Percentiles rank a stretch among this genome's conserved stretches.
Conservation (phyloP, 2,113 vertebrate species). For the Diglossa brunneiventris region DNA sequence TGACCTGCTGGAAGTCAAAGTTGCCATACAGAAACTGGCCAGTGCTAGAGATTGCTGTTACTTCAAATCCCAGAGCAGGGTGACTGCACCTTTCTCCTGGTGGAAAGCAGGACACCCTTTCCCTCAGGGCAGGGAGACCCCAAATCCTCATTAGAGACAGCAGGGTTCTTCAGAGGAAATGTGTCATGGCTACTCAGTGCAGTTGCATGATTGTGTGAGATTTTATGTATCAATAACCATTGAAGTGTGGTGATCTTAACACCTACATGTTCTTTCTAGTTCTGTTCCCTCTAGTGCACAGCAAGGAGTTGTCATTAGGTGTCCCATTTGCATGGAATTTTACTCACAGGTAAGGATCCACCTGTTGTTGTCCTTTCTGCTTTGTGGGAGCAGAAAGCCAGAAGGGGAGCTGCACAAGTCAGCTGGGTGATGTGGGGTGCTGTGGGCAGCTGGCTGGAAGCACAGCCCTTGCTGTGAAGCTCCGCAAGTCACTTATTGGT, state of each 20-base stretch:
- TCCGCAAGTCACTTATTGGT: background rate
- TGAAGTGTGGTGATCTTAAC: background rate
- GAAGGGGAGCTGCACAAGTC: background rate
- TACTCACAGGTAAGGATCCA: background rate
- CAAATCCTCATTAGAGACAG: accelerated
- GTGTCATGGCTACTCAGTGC: background rate
- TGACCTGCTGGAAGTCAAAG: background rate
- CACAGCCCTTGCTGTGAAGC: background rate
- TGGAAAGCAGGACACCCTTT: background rate
- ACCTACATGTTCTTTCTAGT: background rate
- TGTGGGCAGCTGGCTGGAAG: background rate
- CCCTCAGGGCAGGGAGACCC: background rate
- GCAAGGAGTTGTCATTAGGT: background rate
- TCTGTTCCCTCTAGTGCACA: background rate
- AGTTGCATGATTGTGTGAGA: accelerated
- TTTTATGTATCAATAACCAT: background rate
- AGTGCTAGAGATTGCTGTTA: background rate
- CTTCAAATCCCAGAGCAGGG: background rate
- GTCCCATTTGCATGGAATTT: background rate
- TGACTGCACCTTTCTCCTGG: background rate
- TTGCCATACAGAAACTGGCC: accelerated
- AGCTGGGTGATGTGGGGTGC: background rate
- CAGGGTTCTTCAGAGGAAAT: background rate
- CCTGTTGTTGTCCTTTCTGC: background rate
- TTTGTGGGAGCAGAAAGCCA: background rate